A percentile compares a stretch with the other conserved stretches of the same genome.
Conservation (phyloP, 2,888 invertebrate species). For the Neoitamus cyanurus region DNA sequence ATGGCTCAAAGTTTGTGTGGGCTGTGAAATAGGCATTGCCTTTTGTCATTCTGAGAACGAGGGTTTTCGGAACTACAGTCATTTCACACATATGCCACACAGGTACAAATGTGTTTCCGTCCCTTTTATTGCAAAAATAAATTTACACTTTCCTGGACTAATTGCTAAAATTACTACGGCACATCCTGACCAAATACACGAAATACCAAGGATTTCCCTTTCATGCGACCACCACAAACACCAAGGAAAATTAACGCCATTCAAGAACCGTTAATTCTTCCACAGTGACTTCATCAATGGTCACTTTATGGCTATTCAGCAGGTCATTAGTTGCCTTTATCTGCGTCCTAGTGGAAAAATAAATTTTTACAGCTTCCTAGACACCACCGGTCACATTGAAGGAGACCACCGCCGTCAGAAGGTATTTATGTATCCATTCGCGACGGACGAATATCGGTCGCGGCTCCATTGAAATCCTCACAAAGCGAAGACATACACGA, state of each 20-base stretch:
- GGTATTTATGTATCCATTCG: neutral
- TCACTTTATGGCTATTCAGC: constrained; percentile 16
- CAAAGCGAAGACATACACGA: constrained; percentile 10
- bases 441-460: neutral
- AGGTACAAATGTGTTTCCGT: neutral
- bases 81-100: neutral
- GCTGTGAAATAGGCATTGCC: too few species aligned
- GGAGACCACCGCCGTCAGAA: neutral
- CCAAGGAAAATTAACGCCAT: neutral
- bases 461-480: neutral
- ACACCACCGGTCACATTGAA: neutral
- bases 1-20: too few species aligned
- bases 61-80: neutral
- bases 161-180: neutral
- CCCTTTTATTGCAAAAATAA: neutral
- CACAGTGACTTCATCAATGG: constrained; percentile 10
- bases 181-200: neutral
- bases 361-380: constrained; percentile 29
- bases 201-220: neutral
- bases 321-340: constrained; percentile 16
- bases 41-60: neutral
- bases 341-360: neutral
- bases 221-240: neutral
- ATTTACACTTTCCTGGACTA: neutral
- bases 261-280: neutral